Evolutionary conservation across 2,888 invertebrate species (phyloP).

Genomic region (Brachycybe producta): DNA sequence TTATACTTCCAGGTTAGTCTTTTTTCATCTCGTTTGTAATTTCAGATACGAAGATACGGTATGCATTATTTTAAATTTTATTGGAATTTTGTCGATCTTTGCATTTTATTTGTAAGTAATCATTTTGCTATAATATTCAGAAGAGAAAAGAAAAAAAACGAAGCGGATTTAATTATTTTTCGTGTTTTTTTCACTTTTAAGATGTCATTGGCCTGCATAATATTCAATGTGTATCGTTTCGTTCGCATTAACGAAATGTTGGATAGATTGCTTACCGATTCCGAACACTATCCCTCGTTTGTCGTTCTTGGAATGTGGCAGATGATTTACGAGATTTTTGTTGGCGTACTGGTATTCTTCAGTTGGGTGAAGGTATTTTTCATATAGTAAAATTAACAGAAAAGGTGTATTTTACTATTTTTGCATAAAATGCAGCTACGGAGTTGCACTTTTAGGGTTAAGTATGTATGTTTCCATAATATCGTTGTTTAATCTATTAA

Average conservation of each 20-base stretch:
- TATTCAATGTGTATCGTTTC: conserved; percentile 39
- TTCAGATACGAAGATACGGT: neutral
- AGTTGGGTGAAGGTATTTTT: conserved; percentile 49
- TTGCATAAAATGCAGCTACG: no score
- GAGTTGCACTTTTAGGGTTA: no score
- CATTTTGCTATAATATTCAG: neutral
- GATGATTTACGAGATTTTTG: conserved; percentile 43
- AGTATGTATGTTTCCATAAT: neutral
- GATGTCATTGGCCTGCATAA: conserved; percentile 38
- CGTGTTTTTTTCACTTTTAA: conserved; percentile 26
- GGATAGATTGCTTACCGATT: conserved; percentile 31
- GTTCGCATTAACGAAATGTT: conserved; percentile 34
- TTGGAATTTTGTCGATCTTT: conserved; percentile 51
- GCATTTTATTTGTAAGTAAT: conserved; percentile 40
- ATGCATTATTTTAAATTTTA: conserved; percentile 39
- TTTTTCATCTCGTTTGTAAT: neutral
- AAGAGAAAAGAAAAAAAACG: neutral
- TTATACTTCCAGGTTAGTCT: no score
- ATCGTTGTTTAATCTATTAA: conserved; percentile 10
- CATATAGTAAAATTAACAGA: neutral
- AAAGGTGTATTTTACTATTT: no score
- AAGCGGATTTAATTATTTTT: neutral
- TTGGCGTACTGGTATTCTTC: conserved; percentile 51
- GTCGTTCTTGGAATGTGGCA: conserved; percentile 47
- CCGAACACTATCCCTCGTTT: conserved; percentile 43